Conservation (phyloP, 2,797 vertebrate species). For the Gambusia yucatana region DNA sequence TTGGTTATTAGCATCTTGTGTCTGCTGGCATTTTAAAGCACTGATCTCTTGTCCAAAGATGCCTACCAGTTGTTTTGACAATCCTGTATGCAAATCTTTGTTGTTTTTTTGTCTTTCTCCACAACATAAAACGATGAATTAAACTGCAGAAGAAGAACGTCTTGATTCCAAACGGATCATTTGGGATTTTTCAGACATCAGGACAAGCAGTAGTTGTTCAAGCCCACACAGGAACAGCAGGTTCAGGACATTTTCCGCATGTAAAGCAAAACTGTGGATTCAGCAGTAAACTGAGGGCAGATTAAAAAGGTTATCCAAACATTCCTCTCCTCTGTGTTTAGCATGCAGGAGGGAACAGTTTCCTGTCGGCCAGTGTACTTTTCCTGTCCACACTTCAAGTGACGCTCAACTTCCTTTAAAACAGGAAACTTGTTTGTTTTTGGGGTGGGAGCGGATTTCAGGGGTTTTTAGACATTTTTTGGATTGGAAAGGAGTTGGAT, state of each 20-base stretch:
- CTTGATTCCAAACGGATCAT: background rate
- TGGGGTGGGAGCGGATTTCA: too few relatives aligned
- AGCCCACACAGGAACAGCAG: background rate
- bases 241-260: slow-evolving; percentile 14
- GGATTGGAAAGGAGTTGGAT: background rate
- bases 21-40: background rate
- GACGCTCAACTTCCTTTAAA: slow-evolving; percentile 63
- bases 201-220: background rate
- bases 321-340: slow-evolving; percentile 55
- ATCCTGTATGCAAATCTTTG: background rate
- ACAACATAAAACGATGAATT: background rate
- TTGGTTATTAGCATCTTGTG: background rate
- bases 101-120: background rate
- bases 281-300: slow-evolving; percentile 47
- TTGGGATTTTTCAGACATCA: background rate
- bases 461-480: background rate
- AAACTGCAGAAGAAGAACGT: background rate
- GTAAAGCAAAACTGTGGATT: slow-evolving; percentile 61
- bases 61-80: background rate
- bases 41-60: background rate
- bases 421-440: slow-evolving; percentile 54
- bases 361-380: slow-evolving; percentile 60
- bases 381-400: slow-evolving; percentile 63
- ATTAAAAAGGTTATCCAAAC: slow-evolving; percentile 58
- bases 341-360: slow-evolving; percentile 49